These are phyloP conservation scores for Amphiprion ocellaris DNA, from an alignment of 2,113 vertebrate species.

Conservation along the genomic window DNA sequence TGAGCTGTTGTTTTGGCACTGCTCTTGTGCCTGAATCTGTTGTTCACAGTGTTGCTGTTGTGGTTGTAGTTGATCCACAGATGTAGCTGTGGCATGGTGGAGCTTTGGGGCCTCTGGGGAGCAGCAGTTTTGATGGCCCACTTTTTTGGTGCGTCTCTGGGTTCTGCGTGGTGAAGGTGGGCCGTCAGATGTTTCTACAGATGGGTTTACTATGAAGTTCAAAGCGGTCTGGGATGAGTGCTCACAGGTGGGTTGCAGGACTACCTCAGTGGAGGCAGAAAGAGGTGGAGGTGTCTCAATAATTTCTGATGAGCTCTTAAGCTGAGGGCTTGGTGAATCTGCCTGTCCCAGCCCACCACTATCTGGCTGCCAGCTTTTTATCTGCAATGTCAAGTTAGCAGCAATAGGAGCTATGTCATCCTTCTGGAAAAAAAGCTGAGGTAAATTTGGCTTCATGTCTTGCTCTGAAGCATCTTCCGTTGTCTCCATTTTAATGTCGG, in stretches of 20 bases:
- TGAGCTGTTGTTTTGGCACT: background rate
- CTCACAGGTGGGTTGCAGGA: conserved; percentile 23
- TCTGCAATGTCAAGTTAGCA: conserved; percentile 55
- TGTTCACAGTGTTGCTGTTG: conserved; percentile 1
- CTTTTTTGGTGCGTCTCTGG: conserved; percentile 45
- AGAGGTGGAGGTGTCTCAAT: conserved; percentile 2
- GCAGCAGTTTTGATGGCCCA: conserved; percentile 27
- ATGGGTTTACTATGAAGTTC: conserved; percentile 5
- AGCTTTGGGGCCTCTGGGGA: conserved; percentile 57
- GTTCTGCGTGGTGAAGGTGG: conserved; percentile 27
- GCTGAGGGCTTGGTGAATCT: conserved; percentile 13
- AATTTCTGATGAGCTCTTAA: conserved; percentile 13
- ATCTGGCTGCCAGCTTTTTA: conserved; percentile 58
- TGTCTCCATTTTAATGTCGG: conserved; percentile 44
- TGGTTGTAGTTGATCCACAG: background rate
- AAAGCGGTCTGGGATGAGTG: conserved; percentile 35
- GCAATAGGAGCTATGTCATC: conserved; percentile 40
- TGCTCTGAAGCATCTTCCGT: conserved; percentile 32
- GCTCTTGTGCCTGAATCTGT: background rate
- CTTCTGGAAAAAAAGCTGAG: conserved; percentile 26
- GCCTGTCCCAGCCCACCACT: conserved; percentile 3
- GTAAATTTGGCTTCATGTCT: conserved; percentile 53
- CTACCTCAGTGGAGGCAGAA: conserved; percentile 2
- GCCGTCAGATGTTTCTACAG: background rate
- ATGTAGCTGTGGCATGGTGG: conserved; percentile 20